Base-by-base conservation (phyloP, 2,888 invertebrate genomes). In the Drosophila putrida region DNA sequence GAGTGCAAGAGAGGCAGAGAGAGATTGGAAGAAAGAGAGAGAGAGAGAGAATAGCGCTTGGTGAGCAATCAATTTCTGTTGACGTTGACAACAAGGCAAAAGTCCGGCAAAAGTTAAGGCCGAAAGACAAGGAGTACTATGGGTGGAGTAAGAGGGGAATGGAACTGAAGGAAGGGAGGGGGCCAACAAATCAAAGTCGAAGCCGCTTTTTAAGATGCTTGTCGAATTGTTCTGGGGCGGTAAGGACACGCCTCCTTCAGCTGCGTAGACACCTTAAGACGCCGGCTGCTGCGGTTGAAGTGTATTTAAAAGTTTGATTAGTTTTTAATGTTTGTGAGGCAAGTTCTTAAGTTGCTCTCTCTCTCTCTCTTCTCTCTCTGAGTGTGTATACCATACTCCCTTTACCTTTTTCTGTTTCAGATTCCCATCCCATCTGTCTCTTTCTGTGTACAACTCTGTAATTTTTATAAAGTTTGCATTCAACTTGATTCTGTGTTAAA, bases 221-320 rank as follows among this genome's bases (percentile, higher is more conserved):
- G 88, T 85, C 89, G 84, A 89, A 88, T 75, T 79, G 80, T 69
- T 66, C 69, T 43, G 55, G 57, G 62, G 58, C 51, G 51, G 39
- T 41, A 33, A 31, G 25, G 44, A 58, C 59, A 60, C 66, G 76
- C 66, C 73, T 46, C 60, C 49, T 62, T 69, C 43, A 70, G 58
- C 54, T 33, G 57, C 80, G 65, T 77, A 82, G 77, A 80, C 80
- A 82, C 80, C 88, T 80, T 80, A 76, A 85, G 88, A 55, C 59
- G 41, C 9, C 44, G 27, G 13, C 51, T 59, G 66, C 82, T 89
- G 85, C 75, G 89, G 88, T 82, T 89, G 90, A 89, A 89, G 81
- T 89, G 85, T 89, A 89, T 85, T 88, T 89, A 89, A 85, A 85
- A 85, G 88, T 85, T 89, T 89, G 89, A 85, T 85, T 85, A 85